Base-by-base conservation (phyloP, 2,113 vertebrate species). In the Urocitellus parryii region DNA sequence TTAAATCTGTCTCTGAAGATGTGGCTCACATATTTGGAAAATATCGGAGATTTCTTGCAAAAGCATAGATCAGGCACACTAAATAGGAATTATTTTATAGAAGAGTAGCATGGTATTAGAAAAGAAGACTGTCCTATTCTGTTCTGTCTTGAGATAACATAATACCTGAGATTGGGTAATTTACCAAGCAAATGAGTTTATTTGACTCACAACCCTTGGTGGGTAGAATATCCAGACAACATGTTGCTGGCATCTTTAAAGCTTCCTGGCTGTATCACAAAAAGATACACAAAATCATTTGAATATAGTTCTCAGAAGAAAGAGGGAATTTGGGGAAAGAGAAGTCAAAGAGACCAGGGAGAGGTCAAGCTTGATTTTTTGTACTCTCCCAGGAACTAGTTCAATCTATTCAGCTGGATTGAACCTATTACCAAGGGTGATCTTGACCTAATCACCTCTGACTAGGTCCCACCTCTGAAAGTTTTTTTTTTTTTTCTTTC, bases 381-480 rank as follows among this genome's bases (percentile, higher is more conserved):
- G 2, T 32, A 29, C 9, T 82, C n/a, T 39, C 5, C 48, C 58
- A 82, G 58, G 16, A 82, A 4, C 7, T 82, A 10, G 17, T 70
- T 11, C 34, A 70, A 18, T 70, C 67, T 7, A n/a, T 5, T 12
- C 32, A 18, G 34, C 32, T n/a, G 14, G 34, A n/a, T 34, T 70
- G 16, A n/a, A 22, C 58, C 34, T 37, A 29, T 5, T 51, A 51
- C 48, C 48, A 51, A 51, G 48, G 48, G 11, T 51, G 48, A 51
- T 12, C 48, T 12, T 51, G 48, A 51, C 48, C 11, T 13, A 51
- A 51, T 51, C 48, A 27, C 1, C n/a, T 63, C 56, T 56, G 1
- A 17, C 7, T 11, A 17, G 7, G 25, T n/a, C 0, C 24, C 8
- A 42, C 10, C 3, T 14, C 2, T 37, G 12, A 14, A 53, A 58